Base-by-base conservation (phyloP, 2,888 invertebrate species). In the Endotricha flammealis region DNA sequence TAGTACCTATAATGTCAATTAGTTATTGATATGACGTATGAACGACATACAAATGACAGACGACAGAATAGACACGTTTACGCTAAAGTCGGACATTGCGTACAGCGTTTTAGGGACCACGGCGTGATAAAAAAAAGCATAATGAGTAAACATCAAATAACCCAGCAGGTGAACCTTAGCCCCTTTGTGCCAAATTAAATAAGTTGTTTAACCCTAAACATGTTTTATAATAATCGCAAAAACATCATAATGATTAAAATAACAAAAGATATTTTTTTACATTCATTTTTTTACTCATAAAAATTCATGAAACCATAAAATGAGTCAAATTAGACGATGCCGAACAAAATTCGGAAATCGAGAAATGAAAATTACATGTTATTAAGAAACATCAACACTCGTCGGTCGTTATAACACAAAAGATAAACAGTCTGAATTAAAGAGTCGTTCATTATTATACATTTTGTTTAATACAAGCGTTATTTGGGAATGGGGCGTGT, bases 361-460 rank as follows among this genome's bases (percentile, higher is more conserved):
- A 68, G 70, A 72, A 77, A 74, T 65, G 63, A 53, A 81, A 85
- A 86, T 86, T 77, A 80, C 59, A 80, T 79, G 70, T 82, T 80
- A 86, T 86, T 85, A 85, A 54, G 58, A 71, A 65, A 74, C 82
- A 81, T 82, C 83, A 82, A 82, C 85, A 85, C 78, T 66, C 63
- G 65, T 59, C 63, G 74, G 78, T 74, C 64, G 78, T 81, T 79
- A 73, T 74, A 78, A 81, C 70, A 74, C 78, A 75, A 83, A 82
- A 85, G 81, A 85, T 85, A 85, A 86, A 83, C 76, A 79, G 67
- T 64, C 66, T 54, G 64, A 79, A 83, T 83, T 83, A 83, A 83
- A 66, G 74, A 76, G 74, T 74, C 61, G 65, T 74, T 79, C 74
- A 79, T 82, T 82, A 77, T 75, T 68, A 67, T 79, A 72, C 63